These are phyloP conservation scores for Myopa tessellatipennis DNA, from an alignment of 2,888 invertebrate species.

Conservation along the genomic window DNA sequence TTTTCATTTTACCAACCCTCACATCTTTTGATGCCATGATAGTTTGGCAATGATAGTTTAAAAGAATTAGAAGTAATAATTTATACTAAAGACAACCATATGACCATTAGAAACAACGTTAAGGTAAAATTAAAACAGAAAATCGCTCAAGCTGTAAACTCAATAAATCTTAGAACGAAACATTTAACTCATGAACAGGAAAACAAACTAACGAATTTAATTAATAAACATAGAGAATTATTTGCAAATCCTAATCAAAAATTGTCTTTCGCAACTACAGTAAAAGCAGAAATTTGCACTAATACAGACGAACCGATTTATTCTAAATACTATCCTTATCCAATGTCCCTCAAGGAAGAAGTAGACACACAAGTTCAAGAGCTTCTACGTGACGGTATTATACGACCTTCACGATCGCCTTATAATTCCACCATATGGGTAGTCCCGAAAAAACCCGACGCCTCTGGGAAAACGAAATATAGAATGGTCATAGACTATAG, in stretches of 20 bases:
- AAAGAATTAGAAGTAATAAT: slow-evolving; percentile 12
- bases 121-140: slow-evolving; percentile 9
- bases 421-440: too few species aligned
- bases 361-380: slow-evolving; percentile 29
- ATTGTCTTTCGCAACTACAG: slow-evolving; percentile 22
- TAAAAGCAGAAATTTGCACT: slow-evolving; percentile 33
- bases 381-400: slow-evolving; percentile 30
- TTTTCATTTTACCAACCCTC: not conserved
- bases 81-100: not conserved
- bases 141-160: not conserved
- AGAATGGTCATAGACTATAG: too few species aligned
- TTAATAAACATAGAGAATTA: not conserved
- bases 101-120: not conserved
- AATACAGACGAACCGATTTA: slow-evolving; percentile 36
- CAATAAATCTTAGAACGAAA: not conserved
- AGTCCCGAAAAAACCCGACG: too few species aligned
- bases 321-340: too few species aligned
- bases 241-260: slow-evolving; percentile 14
- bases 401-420: too few species aligned
- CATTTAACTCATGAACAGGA: not conserved
- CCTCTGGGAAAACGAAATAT: too few species aligned
- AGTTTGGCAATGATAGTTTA: slow-evolving; percentile 2
- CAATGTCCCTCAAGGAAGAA: slow-evolving; percentile 15
- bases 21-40: not conserved
- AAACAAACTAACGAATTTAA: not conserved